Evolutionary conservation across 2,113 vertebrate species (phyloP), one percentile per base, ranked within the genome.

Genomic region (Eulemur macaco): DNA sequence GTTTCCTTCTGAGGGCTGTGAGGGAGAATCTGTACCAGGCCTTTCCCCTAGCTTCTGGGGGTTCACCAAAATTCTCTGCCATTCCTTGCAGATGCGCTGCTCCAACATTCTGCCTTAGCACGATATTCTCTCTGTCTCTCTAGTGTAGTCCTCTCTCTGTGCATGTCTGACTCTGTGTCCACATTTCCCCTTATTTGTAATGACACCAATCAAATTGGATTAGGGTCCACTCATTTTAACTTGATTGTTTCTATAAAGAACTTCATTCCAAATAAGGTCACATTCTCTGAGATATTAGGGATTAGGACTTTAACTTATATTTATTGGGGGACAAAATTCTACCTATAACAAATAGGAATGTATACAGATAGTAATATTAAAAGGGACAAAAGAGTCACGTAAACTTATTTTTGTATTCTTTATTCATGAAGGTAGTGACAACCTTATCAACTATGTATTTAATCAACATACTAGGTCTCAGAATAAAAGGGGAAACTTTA

Each of bases 351-450:
- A 3, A 21, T 29, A 47, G 1, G 2, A 1, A 63, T 73, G 9
- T 8, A 39, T 77, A n/a, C 39, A 83, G 6, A 18, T 60, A 54
- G 21, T 15, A 77, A 29, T 42, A 45, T 80, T 74, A 66, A 89
- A 81, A 58, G 7, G 20, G 54, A 56, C 54, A 71, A 87, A 84
- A 73, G 17, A 5, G 11, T 25, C 10, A 63, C 4, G 10, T 42
- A 76, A 31, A 29, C 2, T 31, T 34, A 66, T 54, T 85, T 84
- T 39, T 25, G 1, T 27, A 27, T 25, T 83, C 9, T 76, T 77
- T 63, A 50, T 0, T 47, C 54, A 86, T 5, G 6, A 1, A n/a
- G 2, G 1, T 86, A 0, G 0, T 4, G 8, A 81, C n/a, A 50
- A 45, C 5, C 1, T 94, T 20, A 39, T 71, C 23, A 39, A 12